These are phyloP conservation scores for Tipula lateralis DNA, from an alignment of 2,888 invertebrate species.

Conservation along the genomic window DNA sequence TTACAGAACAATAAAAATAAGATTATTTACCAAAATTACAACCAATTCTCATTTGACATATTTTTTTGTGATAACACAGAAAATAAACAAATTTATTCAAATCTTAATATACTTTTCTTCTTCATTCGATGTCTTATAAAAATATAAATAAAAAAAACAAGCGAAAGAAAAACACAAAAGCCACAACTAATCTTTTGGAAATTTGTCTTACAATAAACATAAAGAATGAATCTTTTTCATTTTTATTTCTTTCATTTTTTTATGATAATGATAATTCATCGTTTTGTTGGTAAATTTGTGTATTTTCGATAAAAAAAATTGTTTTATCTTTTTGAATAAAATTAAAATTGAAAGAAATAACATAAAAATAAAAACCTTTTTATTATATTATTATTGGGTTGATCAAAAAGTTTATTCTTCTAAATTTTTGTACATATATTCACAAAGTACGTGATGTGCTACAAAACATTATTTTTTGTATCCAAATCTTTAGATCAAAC, in stretches of 20 bases:
- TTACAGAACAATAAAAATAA: not conserved
- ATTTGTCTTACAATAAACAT: not conserved
- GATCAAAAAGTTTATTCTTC: not conserved
- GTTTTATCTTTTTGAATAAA: not conserved
- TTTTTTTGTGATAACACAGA: not conserved
- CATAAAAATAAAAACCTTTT: not conserved
- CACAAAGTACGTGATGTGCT: not conserved
- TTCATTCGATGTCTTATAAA: not conserved
- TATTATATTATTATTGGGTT: not conserved
- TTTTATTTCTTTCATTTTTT: not conserved
- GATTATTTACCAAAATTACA: not conserved
- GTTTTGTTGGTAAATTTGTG: not conserved
- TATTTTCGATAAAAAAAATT: not conserved
- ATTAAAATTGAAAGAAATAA: not conserved
- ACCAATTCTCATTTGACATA: not conserved
- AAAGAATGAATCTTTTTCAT: not conserved
- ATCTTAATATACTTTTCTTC: not conserved
- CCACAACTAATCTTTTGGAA: not conserved
- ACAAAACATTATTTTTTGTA: not conserved
- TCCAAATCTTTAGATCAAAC: not conserved
- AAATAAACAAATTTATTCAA: not conserved
- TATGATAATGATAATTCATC: constrained; percentile 7
- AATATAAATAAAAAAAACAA: not conserved
- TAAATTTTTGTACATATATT: no score
- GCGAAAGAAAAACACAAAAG: not conserved